Percentiles rank a stretch among this genome's conserved stretches.
phyloP scores from a whole-genome alignment of 2,888 invertebrate genomes.

The Ernsta delagoae region DNA sequence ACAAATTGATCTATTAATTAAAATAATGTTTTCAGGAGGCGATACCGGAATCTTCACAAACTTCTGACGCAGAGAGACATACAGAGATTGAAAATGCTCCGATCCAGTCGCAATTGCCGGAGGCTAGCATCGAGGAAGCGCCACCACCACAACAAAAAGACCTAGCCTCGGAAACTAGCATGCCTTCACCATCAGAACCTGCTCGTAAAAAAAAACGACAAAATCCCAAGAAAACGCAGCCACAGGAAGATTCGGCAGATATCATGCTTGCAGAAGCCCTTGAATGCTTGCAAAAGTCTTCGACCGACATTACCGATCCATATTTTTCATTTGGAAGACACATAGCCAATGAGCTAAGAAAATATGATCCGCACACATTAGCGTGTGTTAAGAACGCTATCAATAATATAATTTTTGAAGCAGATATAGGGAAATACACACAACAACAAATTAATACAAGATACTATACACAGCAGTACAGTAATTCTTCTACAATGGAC shows the following conservation, averaged over 20 bases:
- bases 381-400: slow-evolving; percentile 35
- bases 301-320: slow-evolving; percentile 19
- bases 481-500: slow-evolving; percentile 7
- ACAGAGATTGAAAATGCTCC: slow-evolving; percentile 7
- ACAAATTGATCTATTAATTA: slow-evolving; percentile 7
- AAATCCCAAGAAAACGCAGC: slow-evolving; percentile 5
- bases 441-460: slow-evolving; percentile 5
- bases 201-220: slow-evolving; percentile 6
- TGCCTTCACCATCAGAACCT: slow-evolving; percentile 7
- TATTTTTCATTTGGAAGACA: slow-evolving; percentile 23
- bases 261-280: slow-evolving; percentile 7
- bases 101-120: slow-evolving; percentile 5
- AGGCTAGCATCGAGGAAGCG: slow-evolving; percentile 10
- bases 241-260: slow-evolving; percentile 9
- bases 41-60: slow-evolving; percentile 6
- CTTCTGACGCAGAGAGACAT: slow-evolving; percentile 7
- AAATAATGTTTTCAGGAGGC: slow-evolving; percentile 7
- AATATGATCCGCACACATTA: slow-evolving; percentile 31
- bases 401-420: slow-evolving; percentile 32
- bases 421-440: slow-evolving; percentile 29
- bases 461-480: slow-evolving; percentile 7
- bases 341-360: slow-evolving; percentile 27
- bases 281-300: slow-evolving; percentile 9
- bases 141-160: slow-evolving; percentile 4
- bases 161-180: slow-evolving; percentile 5